These are phyloP conservation scores for Athetis lepigone DNA, from an alignment of 2,888 invertebrate genomes.

Conservation along the genomic window DNA sequence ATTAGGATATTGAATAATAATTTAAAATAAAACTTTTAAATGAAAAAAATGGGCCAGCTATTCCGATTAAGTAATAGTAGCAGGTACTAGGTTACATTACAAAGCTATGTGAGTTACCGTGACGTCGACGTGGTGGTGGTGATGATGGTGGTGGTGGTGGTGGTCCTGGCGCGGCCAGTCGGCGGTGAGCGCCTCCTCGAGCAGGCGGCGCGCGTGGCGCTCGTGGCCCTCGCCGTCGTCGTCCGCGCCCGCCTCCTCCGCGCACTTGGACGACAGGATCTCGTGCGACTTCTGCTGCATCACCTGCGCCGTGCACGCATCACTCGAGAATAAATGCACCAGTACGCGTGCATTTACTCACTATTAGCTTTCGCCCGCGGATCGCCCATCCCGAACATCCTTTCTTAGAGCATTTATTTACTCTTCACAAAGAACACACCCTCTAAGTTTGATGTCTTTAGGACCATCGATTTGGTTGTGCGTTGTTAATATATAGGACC, in stretches of 20 bases:
- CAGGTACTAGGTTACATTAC: too few relatives aligned
- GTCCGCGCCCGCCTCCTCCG: conserved; percentile 61
- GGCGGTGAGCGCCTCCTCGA: conserved; percentile 83
- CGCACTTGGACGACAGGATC: conserved; percentile 84
- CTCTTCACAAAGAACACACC: too few relatives aligned
- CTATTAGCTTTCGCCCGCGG: too few relatives aligned
- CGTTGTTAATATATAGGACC: too few relatives aligned
- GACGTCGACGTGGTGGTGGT: conserved; percentile 72
- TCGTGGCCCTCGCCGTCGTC: conserved; percentile 74
- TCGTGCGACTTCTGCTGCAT: conserved; percentile 90
- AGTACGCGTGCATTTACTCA: conserved; percentile 22
- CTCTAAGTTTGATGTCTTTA: too few relatives aligned
- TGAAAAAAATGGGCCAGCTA: too few relatives aligned
- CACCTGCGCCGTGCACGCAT: conserved; percentile 75
- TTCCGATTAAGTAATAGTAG: too few relatives aligned
- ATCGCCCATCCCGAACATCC: too few relatives aligned
- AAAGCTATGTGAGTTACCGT: conserved; percentile 59
- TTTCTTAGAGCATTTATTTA: too few relatives aligned
- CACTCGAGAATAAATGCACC: conserved; percentile 56
- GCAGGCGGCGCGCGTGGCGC: conserved; percentile 82
- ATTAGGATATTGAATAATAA: too few relatives aligned
- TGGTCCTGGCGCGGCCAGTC: conserved; percentile 80
- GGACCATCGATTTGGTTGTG: too few relatives aligned
- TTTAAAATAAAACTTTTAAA: too few relatives aligned
- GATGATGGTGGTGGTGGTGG: conserved; percentile 71